Base-by-base conservation (phyloP, 2,113 vertebrate genomes). In the Craseonycteris thonglongyai region DNA sequence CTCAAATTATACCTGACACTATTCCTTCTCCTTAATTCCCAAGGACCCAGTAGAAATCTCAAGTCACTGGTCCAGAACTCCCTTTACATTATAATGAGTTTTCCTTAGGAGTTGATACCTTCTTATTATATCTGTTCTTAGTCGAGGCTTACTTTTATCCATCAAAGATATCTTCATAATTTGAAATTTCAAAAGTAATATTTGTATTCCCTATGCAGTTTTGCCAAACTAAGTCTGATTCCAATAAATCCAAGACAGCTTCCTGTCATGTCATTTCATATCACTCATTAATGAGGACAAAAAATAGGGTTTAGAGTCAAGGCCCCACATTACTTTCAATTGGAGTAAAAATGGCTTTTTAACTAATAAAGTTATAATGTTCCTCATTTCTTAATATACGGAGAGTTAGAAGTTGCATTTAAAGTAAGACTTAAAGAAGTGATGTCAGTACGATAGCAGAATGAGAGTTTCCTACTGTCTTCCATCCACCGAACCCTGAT, bases 271-370 rank as follows among this genome's bases (percentile, higher is more conserved):
- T 45, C 84, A 72, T 58, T 89, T 90, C 35, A 76, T 35, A 72
- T 82, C 38, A 59, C 59, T 87, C 47, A 24, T 54, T 88, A 85
- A 93, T 47, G 81, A 28, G 19, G 68, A 81, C n/a, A 61, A 89
- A 90, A 88, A 45, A 26, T 89, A 68, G 75, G 84, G 35, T 83
- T 94, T 92, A 87, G 45, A 93, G 13, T 90, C 33, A 76, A 88
- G 85, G 38, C 22, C 38, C 38, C 42, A 78, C 35, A 45, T 91
- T 18, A 87, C 30, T 89, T 90, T 90, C 54, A 82, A 56, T 51
- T 72, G 16, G 21, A 76, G 92, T 63, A 72, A 96, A 96, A 90
- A 74, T 85, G 28, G n/a, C 12, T 88, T 91, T 69, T 88, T 89
- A 91, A 74, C 7, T 84, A 93, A 92, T 68, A 90, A 81, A 51